Percentiles rank a stretch among this genome's conserved stretches.
These are phyloP conservation scores for Rhineura floridana DNA, from an alignment of 2,113 vertebrate species.

Conservation along the genomic window DNA sequence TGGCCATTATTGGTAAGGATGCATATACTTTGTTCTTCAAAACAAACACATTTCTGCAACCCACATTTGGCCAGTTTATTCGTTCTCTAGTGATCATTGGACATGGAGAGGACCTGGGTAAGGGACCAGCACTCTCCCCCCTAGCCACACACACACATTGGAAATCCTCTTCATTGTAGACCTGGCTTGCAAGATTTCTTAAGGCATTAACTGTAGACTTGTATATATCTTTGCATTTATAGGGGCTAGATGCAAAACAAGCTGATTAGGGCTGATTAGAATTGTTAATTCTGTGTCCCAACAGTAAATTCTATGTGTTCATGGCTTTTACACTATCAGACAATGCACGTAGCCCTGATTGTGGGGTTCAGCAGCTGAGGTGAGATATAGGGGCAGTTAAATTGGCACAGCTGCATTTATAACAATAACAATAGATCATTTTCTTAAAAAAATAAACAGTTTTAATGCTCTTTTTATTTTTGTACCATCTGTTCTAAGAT, in stretches of 20 bases:
- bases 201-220: neutral
- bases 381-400: neutral
- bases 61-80: neutral
- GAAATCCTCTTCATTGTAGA: neutral
- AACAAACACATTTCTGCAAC: neutral
- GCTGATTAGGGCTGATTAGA: too few relatives aligned
- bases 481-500: neutral
- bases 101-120: neutral
- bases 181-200: too few relatives aligned
- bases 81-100: neutral
- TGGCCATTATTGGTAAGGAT: neutral
- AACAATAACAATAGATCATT: neutral
- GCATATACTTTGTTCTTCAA: neutral
- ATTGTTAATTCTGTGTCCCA: neutral
- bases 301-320: neutral
- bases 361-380: neutral
- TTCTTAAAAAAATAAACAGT: neutral
- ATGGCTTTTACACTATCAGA: neutral
- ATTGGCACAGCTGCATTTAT: neutral
- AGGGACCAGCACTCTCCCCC: neutral
- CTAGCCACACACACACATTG: neutral
- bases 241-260: rapidly evolving
- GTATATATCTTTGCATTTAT: neutral
- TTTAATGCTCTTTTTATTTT: neutral
- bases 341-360: neutral